Base-by-base conservation (phyloP, 2,113 vertebrate genomes). In the Bufo gargarizans region DNA sequence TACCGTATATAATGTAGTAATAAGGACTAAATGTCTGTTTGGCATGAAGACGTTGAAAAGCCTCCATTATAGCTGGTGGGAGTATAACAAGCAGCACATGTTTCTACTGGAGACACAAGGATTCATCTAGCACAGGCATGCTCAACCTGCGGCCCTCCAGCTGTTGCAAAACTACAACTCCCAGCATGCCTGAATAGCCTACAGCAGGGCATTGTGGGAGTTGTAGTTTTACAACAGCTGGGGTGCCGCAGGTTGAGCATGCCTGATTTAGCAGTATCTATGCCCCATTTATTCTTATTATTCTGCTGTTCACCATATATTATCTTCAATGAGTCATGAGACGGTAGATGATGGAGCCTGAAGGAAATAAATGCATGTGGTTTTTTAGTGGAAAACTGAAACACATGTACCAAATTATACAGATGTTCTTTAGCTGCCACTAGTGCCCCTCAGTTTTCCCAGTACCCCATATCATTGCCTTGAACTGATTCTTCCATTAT, bases 241-340 rank as follows among this genome's bases (percentile, higher is more conserved):
- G n/a, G n/a, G n/a, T n/a, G n/a, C n/a, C n/a, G 33, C 33, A 33
- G 33, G 33, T 33, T 33, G 33, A 33, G 33, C 33, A 33, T 33
- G 33, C 33, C 33, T 33, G 33, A 33, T 33, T 1, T 33, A 76
- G 72, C 50, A 77, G 22, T 7, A 63, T 56, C 56, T 77, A 50
- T 53, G 6, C 6, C 63, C 13, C 69, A 85, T 59, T 47, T 33
- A 85, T 74, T 76, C 33, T 19, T 85, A 45, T 19, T 17, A 47
- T 47, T 59, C 19, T 19, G 61, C 72, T 50, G 45, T 47, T 12
- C 43, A 45, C 50, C 76, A 45, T 81, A 43, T 8, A 74, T 85
- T 56, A 76, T 85, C 69, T 85, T 76, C 50, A 76, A 74, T 72
- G 53, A 58, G 71, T 76, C 84, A 85, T 13, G 12, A 43, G 50